Evolutionary conservation across 2,888 invertebrate genomes (phyloP).

Genomic region (Adela reaumurella): DNA sequence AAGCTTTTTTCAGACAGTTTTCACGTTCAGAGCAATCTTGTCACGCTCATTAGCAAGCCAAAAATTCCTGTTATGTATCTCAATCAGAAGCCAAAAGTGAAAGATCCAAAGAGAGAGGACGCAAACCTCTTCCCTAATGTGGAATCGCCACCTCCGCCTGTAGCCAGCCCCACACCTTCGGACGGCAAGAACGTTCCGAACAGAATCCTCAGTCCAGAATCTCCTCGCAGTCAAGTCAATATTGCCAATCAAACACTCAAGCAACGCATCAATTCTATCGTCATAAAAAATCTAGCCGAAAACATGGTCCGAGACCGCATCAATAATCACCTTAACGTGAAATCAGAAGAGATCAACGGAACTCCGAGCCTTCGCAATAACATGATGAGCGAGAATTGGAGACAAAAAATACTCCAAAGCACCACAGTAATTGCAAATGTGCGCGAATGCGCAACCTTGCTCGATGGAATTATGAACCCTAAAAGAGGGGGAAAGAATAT

Average conservation of each 20-base stretch:
- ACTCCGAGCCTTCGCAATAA: slow-evolving; percentile 38
- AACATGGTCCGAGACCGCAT: slow-evolving; percentile 63
- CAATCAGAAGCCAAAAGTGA: slow-evolving; percentile 45
- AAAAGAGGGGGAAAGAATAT: slow-evolving; percentile 54
- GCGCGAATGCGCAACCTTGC: slow-evolving; percentile 73
- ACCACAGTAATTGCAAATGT: slow-evolving; percentile 77
- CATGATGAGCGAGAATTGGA: slow-evolving; percentile 71
- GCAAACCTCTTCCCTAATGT: slow-evolving; percentile 23
- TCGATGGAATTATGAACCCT: slow-evolving; percentile 67
- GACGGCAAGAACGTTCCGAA: slow-evolving; percentile 42
- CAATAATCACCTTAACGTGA: slow-evolving; percentile 43
- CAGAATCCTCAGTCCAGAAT: slow-evolving; percentile 53
- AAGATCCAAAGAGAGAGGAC: slow-evolving; percentile 47
- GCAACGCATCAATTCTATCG: slow-evolving; percentile 82
- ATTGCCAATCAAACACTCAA: slow-evolving; percentile 76
- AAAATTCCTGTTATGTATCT: slow-evolving; percentile 62
- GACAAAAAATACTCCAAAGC: slow-evolving; percentile 75
- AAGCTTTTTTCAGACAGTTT: slow-evolving; percentile 93
- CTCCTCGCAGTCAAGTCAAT: slow-evolving; percentile 40
- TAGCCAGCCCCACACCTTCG: slow-evolving; percentile 43
- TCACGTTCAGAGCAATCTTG: slow-evolving; percentile 89
- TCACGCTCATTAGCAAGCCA: slow-evolving; percentile 75
- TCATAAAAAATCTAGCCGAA: slow-evolving; percentile 85
- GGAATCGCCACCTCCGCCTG: slow-evolving; percentile 26
- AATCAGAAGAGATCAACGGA: slow-evolving; percentile 40